A percentile compares a stretch with the other conserved stretches of the same genome.
phyloP scores from a whole-genome alignment of 2,797 vertebrate genomes.

The Acanthurus leucopareius region DNA sequence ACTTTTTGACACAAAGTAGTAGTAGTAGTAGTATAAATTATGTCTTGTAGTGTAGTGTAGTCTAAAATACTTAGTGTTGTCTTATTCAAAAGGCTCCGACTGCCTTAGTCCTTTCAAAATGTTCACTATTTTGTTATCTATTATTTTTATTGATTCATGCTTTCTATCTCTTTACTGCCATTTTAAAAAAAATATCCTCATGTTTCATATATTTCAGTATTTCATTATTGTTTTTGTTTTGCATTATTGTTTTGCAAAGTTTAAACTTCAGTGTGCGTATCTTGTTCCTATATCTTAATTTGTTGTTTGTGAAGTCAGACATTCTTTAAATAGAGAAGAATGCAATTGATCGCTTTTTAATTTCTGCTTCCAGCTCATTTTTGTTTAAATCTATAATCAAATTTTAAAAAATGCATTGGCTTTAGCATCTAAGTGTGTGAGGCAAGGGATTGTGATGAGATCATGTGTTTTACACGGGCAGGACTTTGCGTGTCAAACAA shows the following conservation, averaged over 20 bases:
- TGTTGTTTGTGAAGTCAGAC: too few relatives aligned
- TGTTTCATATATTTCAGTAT: too few relatives aligned
- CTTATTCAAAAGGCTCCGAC: neutral
- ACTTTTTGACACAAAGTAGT: neutral
- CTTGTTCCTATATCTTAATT: too few relatives aligned
- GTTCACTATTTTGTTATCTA: neutral
- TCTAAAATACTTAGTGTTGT: neutral
- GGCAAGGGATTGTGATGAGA: neutral
- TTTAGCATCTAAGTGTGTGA: neutral
- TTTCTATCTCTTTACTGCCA: neutral
- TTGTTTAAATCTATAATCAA: neutral
- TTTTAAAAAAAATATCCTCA: too few relatives aligned
- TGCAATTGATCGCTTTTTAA: too few relatives aligned
- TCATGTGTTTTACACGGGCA: neutral
- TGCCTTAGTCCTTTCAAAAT: neutral
- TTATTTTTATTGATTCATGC: neutral
- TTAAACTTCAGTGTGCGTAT: too few relatives aligned
- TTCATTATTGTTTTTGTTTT: too few relatives aligned
- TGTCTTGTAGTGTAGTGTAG: neutral
- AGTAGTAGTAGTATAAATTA: neutral
- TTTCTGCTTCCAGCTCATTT: too few relatives aligned
- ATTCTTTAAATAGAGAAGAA: too few relatives aligned
- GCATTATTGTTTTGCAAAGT: too few relatives aligned
- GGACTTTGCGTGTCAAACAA: neutral
- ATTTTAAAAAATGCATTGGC: neutral